Base-by-base conservation (phyloP, 1,140 invertebrate species). In the Aphelenchoides fujianensis region DNA sequence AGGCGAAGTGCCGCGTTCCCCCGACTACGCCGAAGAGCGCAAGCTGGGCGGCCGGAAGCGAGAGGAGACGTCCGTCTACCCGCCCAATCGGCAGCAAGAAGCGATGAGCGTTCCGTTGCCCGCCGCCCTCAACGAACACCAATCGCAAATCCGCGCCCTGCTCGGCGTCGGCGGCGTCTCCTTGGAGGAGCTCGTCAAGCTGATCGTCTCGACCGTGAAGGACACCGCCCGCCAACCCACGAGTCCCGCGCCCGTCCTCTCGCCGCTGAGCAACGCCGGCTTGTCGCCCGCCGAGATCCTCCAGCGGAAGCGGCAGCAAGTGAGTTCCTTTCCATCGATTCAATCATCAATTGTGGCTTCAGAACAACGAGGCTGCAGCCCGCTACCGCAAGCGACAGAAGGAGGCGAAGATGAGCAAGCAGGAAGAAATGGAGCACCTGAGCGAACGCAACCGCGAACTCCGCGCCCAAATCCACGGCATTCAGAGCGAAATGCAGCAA, bases 321-420 rank as follows among this genome's bases (percentile, higher is more conserved):
- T 75, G 48, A 61, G 32, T n/a, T n/a, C n/a, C n/a, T n/a, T n/a
- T n/a, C n/a, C n/a, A n/a, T n/a, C n/a, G n/a, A n/a, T n/a, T n/a
- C n/a, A n/a, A n/a, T n/a, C n/a, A n/a, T n/a, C n/a, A n/a, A 36
- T n/a, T 1, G 16, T 52, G 30, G 7, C 34, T 68, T 72, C 34
- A 78, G 76, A 78, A 78, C 34, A 78, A 78, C 48, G 76, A 74
- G 36, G 76, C 76, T n/a, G 76, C 76, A 23, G 77, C 78, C 3
- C 68, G 76, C 9, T 78, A 78, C 30, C 68, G 76, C 16, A 32
- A 59, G 16, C 37, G 76, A 48, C 77, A 78, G 34, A 48, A 61
- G 9, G 69, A 76, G 34, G 75, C 59, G 12, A 68, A 66, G 59
- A 61, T 74, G 55, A 36, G 30, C 35, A 62, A 23, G 32, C 27